Percentiles rank a stretch among this genome's conserved stretches.
phyloP scores from a whole-genome alignment of 2,888 invertebrate genomes.

The Branchipolynoe longqiensis region DNA sequence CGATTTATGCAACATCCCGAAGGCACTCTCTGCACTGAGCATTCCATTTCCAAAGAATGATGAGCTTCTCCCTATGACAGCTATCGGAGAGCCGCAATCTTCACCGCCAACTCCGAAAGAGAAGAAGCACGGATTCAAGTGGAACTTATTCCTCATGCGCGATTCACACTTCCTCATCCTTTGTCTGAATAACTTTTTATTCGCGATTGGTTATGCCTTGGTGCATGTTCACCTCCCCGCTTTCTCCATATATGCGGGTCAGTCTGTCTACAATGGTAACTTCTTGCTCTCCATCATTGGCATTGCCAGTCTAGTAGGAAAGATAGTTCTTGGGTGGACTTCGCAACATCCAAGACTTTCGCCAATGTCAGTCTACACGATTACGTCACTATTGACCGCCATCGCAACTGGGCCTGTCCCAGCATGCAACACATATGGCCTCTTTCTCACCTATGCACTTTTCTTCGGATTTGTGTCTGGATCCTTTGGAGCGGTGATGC shows the following conservation, averaged over 20 bases:
- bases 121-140: not conserved
- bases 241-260: conserved; percentile 50
- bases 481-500: conserved; percentile 55
- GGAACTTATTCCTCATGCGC: conserved; percentile 45
- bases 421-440: not conserved
- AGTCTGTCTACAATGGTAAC: conserved; percentile 26
- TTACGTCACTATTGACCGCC: not conserved
- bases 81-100: not conserved
- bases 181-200: conserved; percentile 59
- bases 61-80: not conserved
- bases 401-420: conserved; percentile 24
- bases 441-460: not conserved
- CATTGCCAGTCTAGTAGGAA: conserved; percentile 59
- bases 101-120: too few relatives aligned
- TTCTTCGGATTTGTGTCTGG: conserved; percentile 57
- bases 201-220: conserved; percentile 59
- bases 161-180: conserved; percentile 46
- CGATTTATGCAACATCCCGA: not conserved
- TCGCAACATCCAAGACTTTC: conserved; percentile 24
- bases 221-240: conserved; percentile 62
- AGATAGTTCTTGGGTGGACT: conserved; percentile 58
- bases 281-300: conserved; percentile 59
- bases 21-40: not conserved
- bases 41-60: not conserved
- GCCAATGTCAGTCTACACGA: not conserved